These are phyloP conservation scores for Helicorthomorpha holstii DNA, from an alignment of 1,140 invertebrate genomes.

Conservation along the genomic window DNA sequence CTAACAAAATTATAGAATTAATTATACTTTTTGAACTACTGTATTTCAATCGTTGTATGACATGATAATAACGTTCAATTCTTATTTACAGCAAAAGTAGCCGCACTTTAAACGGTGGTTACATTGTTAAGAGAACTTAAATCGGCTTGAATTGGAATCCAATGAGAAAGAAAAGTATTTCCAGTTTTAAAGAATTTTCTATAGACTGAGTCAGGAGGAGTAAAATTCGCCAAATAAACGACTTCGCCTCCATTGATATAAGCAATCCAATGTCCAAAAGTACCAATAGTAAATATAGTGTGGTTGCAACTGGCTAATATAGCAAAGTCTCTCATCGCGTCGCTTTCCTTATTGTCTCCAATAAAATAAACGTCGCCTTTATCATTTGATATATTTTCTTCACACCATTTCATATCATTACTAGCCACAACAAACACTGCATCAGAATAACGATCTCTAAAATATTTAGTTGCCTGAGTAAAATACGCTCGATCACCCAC, in stretches of 20 bases:
- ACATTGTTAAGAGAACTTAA: no score
- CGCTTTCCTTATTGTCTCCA: constrained; percentile 25
- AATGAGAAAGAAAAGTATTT: background rate
- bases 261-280: constrained; percentile 47
- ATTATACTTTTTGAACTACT: no score
- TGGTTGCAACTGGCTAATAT: constrained; percentile 45
- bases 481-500: constrained; percentile 36
- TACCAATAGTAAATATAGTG: constrained; percentile 47
- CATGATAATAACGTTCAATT: no score
- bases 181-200: background rate
- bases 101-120: no score
- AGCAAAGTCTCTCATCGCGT: constrained; percentile 41
- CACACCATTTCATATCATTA: constrained; percentile 42
- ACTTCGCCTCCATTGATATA: constrained; percentile 40
- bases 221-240: constrained; percentile 4
- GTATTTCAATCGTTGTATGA: no score
- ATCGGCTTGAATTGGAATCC: background rate
- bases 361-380: constrained; percentile 31
- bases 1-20: no score
- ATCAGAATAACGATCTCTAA: constrained; percentile 26
- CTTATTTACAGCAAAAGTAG: no score
- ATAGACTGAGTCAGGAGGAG: background rate
- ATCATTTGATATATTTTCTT: constrained; percentile 16
- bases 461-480: constrained; percentile 35
- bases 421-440: constrained; percentile 39